Base-by-base conservation (phyloP, 2,888 invertebrate genomes). In the Mayetiola destructor region DNA sequence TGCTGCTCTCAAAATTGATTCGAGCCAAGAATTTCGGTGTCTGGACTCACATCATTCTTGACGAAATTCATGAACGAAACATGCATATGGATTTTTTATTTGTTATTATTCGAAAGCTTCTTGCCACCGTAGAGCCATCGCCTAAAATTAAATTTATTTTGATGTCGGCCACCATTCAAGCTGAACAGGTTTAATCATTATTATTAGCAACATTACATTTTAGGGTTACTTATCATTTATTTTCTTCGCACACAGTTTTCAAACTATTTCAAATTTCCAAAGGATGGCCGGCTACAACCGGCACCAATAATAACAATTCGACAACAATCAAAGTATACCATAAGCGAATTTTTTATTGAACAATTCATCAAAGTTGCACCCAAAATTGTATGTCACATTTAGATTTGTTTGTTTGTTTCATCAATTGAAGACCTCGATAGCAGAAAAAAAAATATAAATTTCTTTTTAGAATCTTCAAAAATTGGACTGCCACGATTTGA, bases 111-210 rank as follows among this genome's bases (percentile, higher is more conserved):
- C 81, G 87, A 61, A 87, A 85, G 64, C 76, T 93, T 52, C 72
- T 91, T 29, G 20, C 18, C 3, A 30, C 42, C 1, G 30, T 20
- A n/a, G n/a, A n/a, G 16, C 16, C 35, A 21, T 73, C 64, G 14
- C 73, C 82, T 0, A 82, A 81, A 66, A 81, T 82, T 0, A 86
- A 84, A 72, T 76, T 88, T 0, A 77, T 96, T 55, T 75, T 96
- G 2, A 96, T 96, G 95, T 95, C 94, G 0, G 96, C 96, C 0
- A 95, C 96, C 1, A 84, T 94, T 64, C 81, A 92, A 65, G 78
- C 83, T 0, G 70, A 77, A 2, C 76, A 65, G 61, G 68, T 67
- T 37, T 27, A 10, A 16, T 42, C 2, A 5, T 23, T 8, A 29
- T 52, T 52, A 29, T 20, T 2, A 5, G 23, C n/a, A 39, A 6